A percentile compares a stretch with the other conserved stretches of the same genome.
Conservation (phyloP, 2,797 vertebrate genomes). For the Lepilemur septentrionalis region DNA sequence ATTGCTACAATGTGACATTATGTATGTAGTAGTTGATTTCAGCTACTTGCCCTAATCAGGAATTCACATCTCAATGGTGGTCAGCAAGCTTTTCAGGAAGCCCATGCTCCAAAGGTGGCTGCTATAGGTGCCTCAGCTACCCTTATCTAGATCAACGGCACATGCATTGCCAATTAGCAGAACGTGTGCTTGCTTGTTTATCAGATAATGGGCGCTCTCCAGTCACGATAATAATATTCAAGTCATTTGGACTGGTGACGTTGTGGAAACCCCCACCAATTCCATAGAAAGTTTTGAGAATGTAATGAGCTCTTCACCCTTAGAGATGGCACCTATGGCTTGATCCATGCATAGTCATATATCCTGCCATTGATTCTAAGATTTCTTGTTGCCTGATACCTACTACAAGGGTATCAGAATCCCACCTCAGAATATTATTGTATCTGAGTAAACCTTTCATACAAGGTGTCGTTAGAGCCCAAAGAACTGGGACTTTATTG, state of each 20-base stretch:
- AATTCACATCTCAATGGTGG: not conserved
- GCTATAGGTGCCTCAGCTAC: not conserved
- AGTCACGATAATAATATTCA: not conserved
- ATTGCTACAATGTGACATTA: too few relatives aligned
- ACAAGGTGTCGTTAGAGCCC: not conserved
- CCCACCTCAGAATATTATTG: not conserved
- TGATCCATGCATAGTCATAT: not conserved
- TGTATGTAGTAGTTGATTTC: not conserved
- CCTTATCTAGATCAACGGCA: not conserved
- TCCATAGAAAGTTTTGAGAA: not conserved
- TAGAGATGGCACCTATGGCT: not conserved
- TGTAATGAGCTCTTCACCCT: not conserved
- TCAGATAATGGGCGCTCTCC: not conserved
- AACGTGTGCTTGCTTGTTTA: not conserved
- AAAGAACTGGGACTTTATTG: not conserved
- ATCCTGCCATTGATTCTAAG: not conserved
- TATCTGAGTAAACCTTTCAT: not conserved
- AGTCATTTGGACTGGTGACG: not conserved
- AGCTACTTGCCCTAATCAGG: not conserved
- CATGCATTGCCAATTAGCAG: not conserved
- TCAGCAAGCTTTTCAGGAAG: not conserved
- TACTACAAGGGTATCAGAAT: not conserved
- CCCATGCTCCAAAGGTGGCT: not conserved
- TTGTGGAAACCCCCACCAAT: not conserved
- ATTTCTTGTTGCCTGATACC: not conserved